Evolutionary conservation across 1,140 invertebrate genomes (phyloP).

Genomic region (Drosophila quadrilineata): DNA sequence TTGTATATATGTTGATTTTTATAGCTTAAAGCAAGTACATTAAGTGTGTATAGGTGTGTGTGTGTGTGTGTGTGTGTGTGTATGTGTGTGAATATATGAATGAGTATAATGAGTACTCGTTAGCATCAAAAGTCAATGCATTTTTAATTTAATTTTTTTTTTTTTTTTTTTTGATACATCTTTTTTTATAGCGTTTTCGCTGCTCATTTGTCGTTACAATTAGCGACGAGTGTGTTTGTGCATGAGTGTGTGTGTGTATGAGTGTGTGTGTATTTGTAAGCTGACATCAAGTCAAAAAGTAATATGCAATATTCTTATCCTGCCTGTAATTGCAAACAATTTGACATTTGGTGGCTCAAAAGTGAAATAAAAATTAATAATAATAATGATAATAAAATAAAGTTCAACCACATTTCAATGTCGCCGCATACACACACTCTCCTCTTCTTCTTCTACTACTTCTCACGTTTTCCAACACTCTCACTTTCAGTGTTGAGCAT

Average conservation of each 20-base stretch:
- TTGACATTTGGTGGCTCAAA: conserved; percentile 52
- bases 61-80: not conserved
- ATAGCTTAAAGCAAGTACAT: conserved; percentile 67
- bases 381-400: conserved; percentile 12
- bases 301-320: conserved; percentile 44
- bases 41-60: no score
- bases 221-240: conserved; percentile 25
- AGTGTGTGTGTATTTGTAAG: not conserved
- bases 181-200: conserved; percentile 64
- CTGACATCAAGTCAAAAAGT: conserved; percentile 45
- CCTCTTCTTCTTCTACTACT: no score
- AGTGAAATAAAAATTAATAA: no score
- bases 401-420: conserved; percentile 78
- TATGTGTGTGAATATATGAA: conserved; percentile 6
- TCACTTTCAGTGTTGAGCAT: conserved; percentile 37
- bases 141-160: conserved; percentile 77
- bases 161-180: no score
- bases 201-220: conserved; percentile 61
- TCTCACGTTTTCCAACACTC: no score
- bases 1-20: conserved; percentile 37
- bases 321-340: conserved; percentile 15
- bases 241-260: not conserved
- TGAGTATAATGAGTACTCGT: conserved; percentile 46
- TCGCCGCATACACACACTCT: conserved; percentile 23
- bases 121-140: conserved; percentile 72